Percentiles rank a stretch among this genome's conserved stretches.
Evolutionary conservation across 92 coral and sea anemone genomes (phyloP).

Genomic region (Palythoa grandiflora): DNA sequence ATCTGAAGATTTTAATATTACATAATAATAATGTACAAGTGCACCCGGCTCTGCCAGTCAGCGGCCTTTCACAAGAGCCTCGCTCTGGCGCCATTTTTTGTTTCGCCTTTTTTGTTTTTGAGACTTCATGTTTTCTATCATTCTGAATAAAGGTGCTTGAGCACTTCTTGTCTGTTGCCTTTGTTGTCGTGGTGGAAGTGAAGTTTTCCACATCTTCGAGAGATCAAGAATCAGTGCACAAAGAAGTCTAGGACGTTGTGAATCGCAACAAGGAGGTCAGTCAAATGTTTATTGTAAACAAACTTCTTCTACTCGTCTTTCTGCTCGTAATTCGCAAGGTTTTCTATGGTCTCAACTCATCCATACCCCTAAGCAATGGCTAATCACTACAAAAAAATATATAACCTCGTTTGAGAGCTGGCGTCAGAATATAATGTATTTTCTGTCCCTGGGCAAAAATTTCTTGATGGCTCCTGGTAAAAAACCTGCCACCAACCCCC

Average conservation of each 20-base stretch:
- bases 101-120: too few species aligned
- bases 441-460: slow-evolving; percentile 61
- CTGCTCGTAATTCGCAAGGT: too few species aligned
- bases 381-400: neutral
- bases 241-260: neutral
- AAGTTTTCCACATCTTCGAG: too few species aligned
- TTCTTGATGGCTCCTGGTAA: slow-evolving; percentile 33
- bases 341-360: neutral
- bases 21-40: neutral
- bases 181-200: too few species aligned
- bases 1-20: too few species aligned
- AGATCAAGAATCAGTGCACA: too few species aligned
- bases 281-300: neutral
- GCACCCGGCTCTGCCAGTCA: neutral
- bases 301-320: neutral
- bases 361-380: slow-evolving; percentile 33
- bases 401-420: slow-evolving; percentile 65
- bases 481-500: slow-evolving; percentile 19
- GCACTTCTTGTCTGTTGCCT: too few species aligned
- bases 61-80: too few species aligned
- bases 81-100: too few species aligned
- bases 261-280: neutral
- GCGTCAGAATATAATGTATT: slow-evolving; percentile 56
- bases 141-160: too few species aligned
- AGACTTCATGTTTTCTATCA: too few species aligned